phyloP scores from a whole-genome alignment of 1,140 invertebrate genomes.

The Pissodes strobi region DNA sequence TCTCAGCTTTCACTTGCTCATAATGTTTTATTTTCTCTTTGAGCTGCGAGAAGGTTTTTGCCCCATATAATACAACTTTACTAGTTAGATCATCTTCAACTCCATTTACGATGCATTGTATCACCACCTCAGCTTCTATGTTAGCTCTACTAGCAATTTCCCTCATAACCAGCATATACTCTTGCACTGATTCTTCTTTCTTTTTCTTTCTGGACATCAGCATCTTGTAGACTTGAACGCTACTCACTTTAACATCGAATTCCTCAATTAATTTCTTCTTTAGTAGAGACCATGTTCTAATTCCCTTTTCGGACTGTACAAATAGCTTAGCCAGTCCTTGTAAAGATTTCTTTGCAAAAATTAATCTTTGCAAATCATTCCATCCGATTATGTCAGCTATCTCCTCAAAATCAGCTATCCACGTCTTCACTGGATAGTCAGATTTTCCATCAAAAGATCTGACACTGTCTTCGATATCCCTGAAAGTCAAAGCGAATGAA shows the following conservation, averaged over 20 bases:
- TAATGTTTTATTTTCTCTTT: too few species aligned
- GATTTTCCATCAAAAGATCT: constrained; percentile 32
- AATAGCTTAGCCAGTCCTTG: constrained; percentile 36
- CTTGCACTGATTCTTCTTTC: constrained; percentile 23
- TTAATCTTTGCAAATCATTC: too few species aligned
- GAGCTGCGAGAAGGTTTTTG: constrained; percentile 26
- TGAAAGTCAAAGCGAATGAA: not conserved
- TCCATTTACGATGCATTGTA: constrained; percentile 46
- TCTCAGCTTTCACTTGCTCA: too few species aligned
- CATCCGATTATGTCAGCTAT: constrained; percentile 33
- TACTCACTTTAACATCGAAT: constrained; percentile 14
- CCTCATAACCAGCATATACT: constrained; percentile 41
- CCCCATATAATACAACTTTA: constrained; percentile 35
- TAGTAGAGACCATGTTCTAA: constrained; percentile 14
- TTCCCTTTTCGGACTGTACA: constrained; percentile 24
- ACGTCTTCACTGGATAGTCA: constrained; percentile 32
- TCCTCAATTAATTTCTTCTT: constrained; percentile 5
- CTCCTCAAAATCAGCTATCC: constrained; percentile 45
- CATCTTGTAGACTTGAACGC: constrained; percentile 4
- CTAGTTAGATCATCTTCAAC: constrained; percentile 26
- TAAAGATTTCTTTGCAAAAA: constrained; percentile 39
- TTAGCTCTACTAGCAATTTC: constrained; percentile 42
- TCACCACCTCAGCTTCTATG: constrained; percentile 37
- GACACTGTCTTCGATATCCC: constrained; percentile 35
- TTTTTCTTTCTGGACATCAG: constrained; percentile 5